phyloP scores from a whole-genome alignment of 2,888 invertebrate genomes.

The Digitonthophagus gazella region DNA sequence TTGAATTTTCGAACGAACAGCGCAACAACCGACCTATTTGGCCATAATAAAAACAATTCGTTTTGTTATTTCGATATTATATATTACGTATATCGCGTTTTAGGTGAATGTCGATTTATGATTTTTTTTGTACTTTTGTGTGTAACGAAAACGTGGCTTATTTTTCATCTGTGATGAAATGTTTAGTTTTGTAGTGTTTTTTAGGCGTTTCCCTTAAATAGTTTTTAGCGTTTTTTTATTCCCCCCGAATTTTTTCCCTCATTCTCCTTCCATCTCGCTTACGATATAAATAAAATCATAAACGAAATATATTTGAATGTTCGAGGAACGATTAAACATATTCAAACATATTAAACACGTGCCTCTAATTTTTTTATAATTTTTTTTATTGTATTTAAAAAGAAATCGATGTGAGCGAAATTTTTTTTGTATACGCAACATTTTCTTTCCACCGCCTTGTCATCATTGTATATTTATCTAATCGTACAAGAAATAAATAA shows the following conservation, averaged over 20 bases:
- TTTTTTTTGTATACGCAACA: neutral
- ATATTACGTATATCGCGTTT: conserved; percentile 7
- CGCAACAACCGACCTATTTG: conserved; percentile 6
- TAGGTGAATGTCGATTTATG: neutral
- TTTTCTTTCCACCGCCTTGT: neutral
- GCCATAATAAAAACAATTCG: conserved; percentile 12
- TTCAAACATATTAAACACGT: no score
- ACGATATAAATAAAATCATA: no score
- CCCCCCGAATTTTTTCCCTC: no score
- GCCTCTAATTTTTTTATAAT: neutral
- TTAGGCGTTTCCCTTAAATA: no score
- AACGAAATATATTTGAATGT: no score
- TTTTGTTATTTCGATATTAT: conserved; percentile 9
- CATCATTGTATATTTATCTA: neutral
- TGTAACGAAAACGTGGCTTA: conserved; percentile 38
- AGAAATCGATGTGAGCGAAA: neutral
- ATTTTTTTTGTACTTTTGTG: conserved; percentile 33
- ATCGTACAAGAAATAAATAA: neutral
- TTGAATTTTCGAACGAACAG: neutral
- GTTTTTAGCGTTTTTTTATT: no score
- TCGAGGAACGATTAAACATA: no score
- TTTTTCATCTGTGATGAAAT: conserved; percentile 28
- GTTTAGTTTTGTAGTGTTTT: no score
- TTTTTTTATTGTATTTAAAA: no score
- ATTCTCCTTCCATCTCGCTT: no score